Evolutionary conservation across 2,888 invertebrate genomes (phyloP), one percentile per base, ranked within the genome.

Genomic region (Cataglyphis livida): DNA sequence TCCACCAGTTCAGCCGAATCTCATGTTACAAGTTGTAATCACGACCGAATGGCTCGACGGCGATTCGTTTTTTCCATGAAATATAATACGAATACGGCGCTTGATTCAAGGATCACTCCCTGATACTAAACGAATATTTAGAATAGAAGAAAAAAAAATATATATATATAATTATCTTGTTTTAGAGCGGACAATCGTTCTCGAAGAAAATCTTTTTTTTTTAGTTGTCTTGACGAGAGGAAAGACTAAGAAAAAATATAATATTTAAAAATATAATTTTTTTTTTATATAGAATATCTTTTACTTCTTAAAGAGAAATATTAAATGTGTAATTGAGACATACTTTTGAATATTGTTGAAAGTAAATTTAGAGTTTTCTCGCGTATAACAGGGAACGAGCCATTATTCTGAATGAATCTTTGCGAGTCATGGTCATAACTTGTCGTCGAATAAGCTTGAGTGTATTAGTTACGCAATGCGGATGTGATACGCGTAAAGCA

Each of bases 21-120:
- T 57, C 64, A 6, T n/a, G 10, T 65, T 64, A 81, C 54, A 59
- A 25, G 41, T 41, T 61, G 18, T 65, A 59, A 75, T 57, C 57
- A 21, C 62, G 62, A 44, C 51, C 82, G 54, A 44, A 64, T 48
- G 28, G 32, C 68, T 59, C 41, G 32, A 57, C 41, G 41, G 15
- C 12, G 70, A 48, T 61, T 61, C 44, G 35, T 35, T 44, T 59
- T 44, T 59, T 68, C 25, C 59, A 59, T 44, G 78, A 78, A 78
- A 70, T 25, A 18, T 59, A 68, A 78, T 59, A 66, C 68, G 25
- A 57, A n/a, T 21, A 35, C 18, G 48, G 48, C 18, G 48, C 41
- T 76, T 78, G 78, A 78, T 78, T 68, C 57, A 18, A 57, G 12
- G 41, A 68, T 54, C 38, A 32, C 28, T 48, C 9, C 5, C 28